phyloP scores from a whole-genome alignment of 2,113 vertebrate species.

The Clarias macrocephalus region DNA sequence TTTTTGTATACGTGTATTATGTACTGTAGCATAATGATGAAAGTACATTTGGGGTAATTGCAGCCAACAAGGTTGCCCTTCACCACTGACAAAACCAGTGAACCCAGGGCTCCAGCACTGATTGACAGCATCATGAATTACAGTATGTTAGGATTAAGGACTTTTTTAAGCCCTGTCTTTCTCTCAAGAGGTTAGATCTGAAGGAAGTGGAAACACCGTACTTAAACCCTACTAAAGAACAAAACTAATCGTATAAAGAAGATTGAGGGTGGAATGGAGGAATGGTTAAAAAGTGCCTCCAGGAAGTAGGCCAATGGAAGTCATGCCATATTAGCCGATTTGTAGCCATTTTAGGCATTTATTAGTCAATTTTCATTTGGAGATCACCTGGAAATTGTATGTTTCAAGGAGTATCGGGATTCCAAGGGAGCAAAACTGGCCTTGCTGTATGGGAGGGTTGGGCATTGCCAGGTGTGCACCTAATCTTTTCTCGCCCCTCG shows the following conservation, averaged over 20 bases:
- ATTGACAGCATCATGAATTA: neutral
- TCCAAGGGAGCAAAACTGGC: neutral
- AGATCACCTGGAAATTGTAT: neutral
- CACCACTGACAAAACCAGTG: neutral
- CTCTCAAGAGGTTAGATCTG: neutral
- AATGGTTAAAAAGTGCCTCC: neutral
- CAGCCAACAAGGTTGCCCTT: too few relatives aligned
- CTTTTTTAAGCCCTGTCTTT: neutral
- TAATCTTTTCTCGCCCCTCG: too few relatives aligned
- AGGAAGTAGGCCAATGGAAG: neutral
- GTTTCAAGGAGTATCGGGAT: neutral
- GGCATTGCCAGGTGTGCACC: neutral
- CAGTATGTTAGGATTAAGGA: neutral
- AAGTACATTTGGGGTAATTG: neutral
- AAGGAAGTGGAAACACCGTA: neutral
- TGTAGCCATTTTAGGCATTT: too few relatives aligned
- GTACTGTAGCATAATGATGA: neutral
- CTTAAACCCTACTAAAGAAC: neutral
- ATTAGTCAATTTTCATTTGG: neutral
- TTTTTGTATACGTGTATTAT: neutral
- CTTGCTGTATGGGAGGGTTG: neutral
- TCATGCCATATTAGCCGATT: neutral
- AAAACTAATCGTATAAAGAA: neutral
- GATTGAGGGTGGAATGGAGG: neutral
- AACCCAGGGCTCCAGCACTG: neutral